Evolutionary conservation across 2,113 vertebrate genomes (phyloP).

Genomic region (Carassius auratus): DNA sequence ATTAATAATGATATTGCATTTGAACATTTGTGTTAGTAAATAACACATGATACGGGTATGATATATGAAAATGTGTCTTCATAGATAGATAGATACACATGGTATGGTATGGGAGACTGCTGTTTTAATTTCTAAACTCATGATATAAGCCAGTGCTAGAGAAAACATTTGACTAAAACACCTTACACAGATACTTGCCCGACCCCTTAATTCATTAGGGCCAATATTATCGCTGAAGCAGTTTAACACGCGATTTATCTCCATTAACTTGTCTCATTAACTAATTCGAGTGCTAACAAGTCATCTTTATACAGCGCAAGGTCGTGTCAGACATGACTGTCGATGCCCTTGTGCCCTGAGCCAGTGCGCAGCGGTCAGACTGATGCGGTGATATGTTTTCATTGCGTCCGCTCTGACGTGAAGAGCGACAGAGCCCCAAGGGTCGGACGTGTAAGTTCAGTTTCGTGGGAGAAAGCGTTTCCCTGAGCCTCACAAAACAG

Average conservation of each 20-base stretch:
- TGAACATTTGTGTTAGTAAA: too few species aligned
- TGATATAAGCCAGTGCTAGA: too few species aligned
- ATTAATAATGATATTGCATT: too few species aligned
- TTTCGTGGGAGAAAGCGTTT: slow-evolving; percentile 31
- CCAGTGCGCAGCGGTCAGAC: slow-evolving; percentile 30
- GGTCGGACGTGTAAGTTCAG: slow-evolving; percentile 39
- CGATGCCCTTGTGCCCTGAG: slow-evolving; percentile 28
- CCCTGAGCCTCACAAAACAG: not conserved
- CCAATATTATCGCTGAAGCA: not conserved
- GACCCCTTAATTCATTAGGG: not conserved
- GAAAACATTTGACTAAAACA: too few species aligned
- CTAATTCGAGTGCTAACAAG: not conserved
- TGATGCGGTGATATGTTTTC: slow-evolving; percentile 14
- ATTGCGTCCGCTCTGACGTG: slow-evolving; percentile 45
- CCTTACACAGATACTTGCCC: not conserved
- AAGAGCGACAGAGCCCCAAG: slow-evolving; percentile 27
- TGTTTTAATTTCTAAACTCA: too few species aligned
- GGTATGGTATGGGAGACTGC: too few species aligned
- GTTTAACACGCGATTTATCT: not conserved
- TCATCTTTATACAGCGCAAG: not conserved
- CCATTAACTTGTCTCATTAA: too few species aligned
- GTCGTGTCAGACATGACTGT: slow-evolving; percentile 16
- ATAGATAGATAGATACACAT: too few species aligned
- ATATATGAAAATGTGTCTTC: too few species aligned
- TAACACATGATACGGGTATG: too few species aligned